Percentiles rank a stretch among this genome's conserved stretches.
Evolutionary conservation across 2,797 vertebrate genomes (phyloP).

Genomic region (Lerista edwardsae): DNA sequence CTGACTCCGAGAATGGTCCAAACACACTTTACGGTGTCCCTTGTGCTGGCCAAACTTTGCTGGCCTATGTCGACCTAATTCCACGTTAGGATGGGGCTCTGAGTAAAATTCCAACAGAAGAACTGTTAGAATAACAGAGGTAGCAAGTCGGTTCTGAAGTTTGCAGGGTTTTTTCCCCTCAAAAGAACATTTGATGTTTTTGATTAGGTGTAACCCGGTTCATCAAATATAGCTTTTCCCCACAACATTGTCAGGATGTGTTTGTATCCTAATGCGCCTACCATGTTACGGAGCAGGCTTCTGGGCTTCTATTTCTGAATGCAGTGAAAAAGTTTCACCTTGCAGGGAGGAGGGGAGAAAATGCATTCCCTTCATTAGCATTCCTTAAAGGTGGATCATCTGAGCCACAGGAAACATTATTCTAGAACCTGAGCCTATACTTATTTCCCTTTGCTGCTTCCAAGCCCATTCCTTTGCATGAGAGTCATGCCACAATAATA

Average conservation of each 20-base stretch:
- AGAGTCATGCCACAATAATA: not conserved
- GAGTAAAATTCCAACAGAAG: slow-evolving; percentile 34
- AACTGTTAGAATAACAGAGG: slow-evolving; percentile 26
- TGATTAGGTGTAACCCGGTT: not conserved
- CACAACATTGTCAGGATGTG: slow-evolving; percentile 45
- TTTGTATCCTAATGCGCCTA: slow-evolving; percentile 13
- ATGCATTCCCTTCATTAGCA: not conserved
- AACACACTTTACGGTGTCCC: no score
- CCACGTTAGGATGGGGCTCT: no score
- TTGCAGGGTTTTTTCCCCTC: not conserved
- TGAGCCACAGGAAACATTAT: slow-evolving; percentile 28
- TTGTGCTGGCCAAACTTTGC: no score
- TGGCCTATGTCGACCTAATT: no score
- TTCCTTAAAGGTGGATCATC: not conserved
- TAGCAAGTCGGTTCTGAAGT: not conserved
- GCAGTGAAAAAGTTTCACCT: not conserved
- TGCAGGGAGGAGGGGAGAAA: not conserved
- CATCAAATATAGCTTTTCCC: slow-evolving; percentile 10
- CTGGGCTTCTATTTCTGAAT: not conserved
- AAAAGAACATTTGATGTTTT: not conserved
- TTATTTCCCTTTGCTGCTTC: not conserved
- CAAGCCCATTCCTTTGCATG: not conserved
- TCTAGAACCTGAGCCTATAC: slow-evolving; percentile 16
- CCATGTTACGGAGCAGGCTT: not conserved
- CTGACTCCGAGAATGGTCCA: no score